A percentile compares a stretch with the other conserved stretches of the same genome.
phyloP scores from a whole-genome alignment of 2,888 invertebrate species.

The Scrobipalpa costella region DNA sequence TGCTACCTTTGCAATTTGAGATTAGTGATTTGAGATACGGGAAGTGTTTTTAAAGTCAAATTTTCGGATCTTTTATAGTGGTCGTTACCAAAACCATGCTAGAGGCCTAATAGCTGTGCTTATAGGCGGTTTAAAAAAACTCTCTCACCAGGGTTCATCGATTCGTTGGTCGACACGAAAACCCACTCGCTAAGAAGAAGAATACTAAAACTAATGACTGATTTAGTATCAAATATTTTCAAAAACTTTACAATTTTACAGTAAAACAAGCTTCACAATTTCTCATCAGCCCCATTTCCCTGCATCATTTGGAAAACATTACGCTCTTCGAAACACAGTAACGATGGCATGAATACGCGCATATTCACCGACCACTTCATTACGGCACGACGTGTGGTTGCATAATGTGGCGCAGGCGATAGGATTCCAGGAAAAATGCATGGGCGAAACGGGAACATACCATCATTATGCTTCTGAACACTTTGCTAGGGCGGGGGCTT shows the following conservation, averaged over 20 bases:
- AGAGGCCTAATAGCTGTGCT: no score
- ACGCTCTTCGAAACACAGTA: conserved; percentile 15
- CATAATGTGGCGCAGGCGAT: conserved; percentile 6
- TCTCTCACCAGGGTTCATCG: no score
- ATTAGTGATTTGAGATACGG: conserved; percentile 13
- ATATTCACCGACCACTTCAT: conserved; percentile 21
- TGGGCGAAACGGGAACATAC: conserved; percentile 10
- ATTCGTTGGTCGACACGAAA: no score
- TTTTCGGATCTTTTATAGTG: no score
- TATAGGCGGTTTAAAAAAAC: no score
- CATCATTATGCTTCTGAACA: conserved; percentile 2
- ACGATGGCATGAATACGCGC: conserved; percentile 20
- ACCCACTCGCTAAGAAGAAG: no score
- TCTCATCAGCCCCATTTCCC: not conserved
- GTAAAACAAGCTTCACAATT: not conserved
- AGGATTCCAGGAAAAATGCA: conserved; percentile 10
- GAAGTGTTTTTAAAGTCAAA: conserved; percentile 17
- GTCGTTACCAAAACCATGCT: no score
- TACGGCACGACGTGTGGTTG: conserved; percentile 11
- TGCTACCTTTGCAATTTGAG: conserved; percentile 21
- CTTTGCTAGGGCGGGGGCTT: not conserved
- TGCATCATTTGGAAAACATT: conserved; percentile 15
- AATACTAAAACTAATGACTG: no score
- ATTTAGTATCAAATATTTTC: no score
- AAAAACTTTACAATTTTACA: no score